Conservation (phyloP, 2,888 invertebrate genomes). For the Petrophora chlorosata region DNA sequence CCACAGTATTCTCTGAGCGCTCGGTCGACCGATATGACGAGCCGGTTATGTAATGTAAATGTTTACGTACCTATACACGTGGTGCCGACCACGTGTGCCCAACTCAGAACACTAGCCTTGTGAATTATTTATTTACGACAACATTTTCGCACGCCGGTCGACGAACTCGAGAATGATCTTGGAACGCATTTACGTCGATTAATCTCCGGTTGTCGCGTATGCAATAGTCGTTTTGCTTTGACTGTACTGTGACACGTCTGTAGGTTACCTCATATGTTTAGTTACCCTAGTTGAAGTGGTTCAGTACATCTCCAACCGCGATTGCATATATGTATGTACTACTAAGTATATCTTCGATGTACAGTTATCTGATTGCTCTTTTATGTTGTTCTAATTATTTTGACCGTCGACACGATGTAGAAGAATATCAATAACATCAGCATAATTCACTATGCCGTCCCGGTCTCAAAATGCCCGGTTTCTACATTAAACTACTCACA, state of each 20-base stretch:
- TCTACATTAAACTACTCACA: too few species aligned
- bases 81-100: conserved; percentile 77
- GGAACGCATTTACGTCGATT: conserved; percentile 78
- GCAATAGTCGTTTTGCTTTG: conserved; percentile 28
- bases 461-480: too few species aligned
- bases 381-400: too few species aligned
- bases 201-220: conserved; percentile 63
- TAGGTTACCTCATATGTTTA: conserved; percentile 1
- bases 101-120: conserved; percentile 82
- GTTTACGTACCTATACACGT: conserved; percentile 82
- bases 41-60: conserved; percentile 82
- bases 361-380: too few species aligned
- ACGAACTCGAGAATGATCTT: conserved; percentile 79
- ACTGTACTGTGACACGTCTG: conserved; percentile 28
- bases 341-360: too few species aligned
- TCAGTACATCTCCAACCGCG: too few species aligned
- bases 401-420: too few species aligned
- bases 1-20: too few species aligned
- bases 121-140: conserved; percentile 84
- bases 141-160: conserved; percentile 83
- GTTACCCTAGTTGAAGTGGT: too few species aligned
- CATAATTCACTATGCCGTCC: too few species aligned
- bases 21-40: conserved; percentile 73
- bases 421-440: too few species aligned
- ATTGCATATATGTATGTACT: too few species aligned